These are phyloP conservation scores for Eulemur coronatus DNA, from an alignment of 2,797 vertebrate species.

Conservation along the genomic window DNA sequence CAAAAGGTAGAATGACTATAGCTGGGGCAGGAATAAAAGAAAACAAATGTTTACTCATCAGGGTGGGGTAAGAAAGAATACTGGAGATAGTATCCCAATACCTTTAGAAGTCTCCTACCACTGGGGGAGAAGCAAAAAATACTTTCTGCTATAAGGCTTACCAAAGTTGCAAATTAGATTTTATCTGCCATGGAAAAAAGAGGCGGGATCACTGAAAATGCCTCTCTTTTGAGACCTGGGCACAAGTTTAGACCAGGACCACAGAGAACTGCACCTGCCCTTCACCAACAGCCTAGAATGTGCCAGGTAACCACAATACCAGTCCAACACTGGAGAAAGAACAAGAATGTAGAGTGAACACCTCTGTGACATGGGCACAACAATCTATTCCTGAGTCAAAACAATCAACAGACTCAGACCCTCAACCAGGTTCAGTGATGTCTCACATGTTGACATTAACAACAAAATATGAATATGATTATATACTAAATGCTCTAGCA, in stretches of 20 bases:
- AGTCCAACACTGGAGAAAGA: neutral
- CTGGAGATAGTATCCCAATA: neutral
- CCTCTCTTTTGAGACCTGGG: neutral
- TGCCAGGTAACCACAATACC: neutral
- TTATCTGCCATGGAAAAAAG: neutral
- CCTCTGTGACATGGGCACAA: neutral
- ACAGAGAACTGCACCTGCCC: neutral
- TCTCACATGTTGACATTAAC: neutral
- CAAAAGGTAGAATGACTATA: neutral
- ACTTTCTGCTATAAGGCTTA: neutral
- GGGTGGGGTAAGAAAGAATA: neutral
- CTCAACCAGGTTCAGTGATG: neutral
- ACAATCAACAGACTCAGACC: neutral
- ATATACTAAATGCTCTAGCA: neutral
- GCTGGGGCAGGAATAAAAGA: neutral
- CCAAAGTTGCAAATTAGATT: neutral
- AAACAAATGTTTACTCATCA: neutral
- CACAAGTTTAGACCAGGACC: neutral
- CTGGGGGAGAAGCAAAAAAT: neutral
- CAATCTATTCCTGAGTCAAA: neutral
- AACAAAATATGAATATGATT: neutral
- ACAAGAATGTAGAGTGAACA: neutral
- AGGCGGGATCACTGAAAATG: neutral
- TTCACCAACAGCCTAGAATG: neutral
- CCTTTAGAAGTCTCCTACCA: neutral